Conservation (phyloP, 2,888 invertebrate species). For the Phengaris arion region DNA sequence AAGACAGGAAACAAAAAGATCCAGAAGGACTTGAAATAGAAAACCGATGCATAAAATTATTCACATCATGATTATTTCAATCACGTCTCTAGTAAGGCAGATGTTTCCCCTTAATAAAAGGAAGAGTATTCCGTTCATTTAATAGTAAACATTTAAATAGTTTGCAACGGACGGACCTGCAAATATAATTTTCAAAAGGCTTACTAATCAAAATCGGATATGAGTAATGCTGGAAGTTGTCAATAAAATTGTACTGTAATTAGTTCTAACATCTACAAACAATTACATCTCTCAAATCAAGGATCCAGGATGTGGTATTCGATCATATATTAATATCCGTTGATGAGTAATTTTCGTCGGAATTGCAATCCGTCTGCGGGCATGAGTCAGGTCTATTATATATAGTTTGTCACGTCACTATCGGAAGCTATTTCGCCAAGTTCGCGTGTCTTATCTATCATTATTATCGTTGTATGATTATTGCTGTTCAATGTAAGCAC, state of each 20-base stretch:
- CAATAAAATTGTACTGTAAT: background rate
- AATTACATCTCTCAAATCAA: conserved; percentile 2
- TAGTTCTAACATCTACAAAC: background rate
- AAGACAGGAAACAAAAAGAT: background rate
- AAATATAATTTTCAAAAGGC: background rate
- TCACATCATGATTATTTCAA: background rate
- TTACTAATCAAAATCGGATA: background rate
- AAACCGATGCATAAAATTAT: background rate
- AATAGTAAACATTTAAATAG: too few species aligned
- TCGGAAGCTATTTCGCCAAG: conserved; percentile 38
- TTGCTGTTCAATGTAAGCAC: conserved; percentile 38
- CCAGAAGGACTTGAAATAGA: background rate
- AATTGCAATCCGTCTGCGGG: background rate
- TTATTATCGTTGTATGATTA: conserved; percentile 36
- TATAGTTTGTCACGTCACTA: conserved; percentile 15
- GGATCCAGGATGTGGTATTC: conserved; percentile 5
- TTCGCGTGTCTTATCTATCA: conserved; percentile 41
- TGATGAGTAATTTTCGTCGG: conserved; percentile 2
- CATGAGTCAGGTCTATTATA: conserved; percentile 19
- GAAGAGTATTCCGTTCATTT: too few species aligned
- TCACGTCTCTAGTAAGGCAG: background rate
- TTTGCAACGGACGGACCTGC: too few species aligned
- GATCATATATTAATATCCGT: background rate
- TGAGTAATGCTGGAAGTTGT: conserved; percentile 6
- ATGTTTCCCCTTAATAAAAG: too few species aligned